A percentile compares a stretch with the other conserved stretches of the same genome.
phyloP scores from a whole-genome alignment of 2,888 invertebrate species.

The Bombylius discolor region DNA sequence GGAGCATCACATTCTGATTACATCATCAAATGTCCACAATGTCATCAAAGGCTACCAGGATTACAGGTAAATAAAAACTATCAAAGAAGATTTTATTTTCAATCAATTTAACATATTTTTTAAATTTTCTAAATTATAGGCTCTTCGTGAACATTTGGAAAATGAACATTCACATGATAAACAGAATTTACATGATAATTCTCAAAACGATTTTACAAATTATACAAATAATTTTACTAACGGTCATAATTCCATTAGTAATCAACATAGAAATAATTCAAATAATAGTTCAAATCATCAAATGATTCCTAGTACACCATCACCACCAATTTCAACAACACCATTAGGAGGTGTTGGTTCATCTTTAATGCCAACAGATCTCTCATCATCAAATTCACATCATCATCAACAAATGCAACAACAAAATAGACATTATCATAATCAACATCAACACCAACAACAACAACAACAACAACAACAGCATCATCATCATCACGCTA shows the following conservation, averaged over 20 bases:
- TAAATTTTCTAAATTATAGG: constrained; percentile 19
- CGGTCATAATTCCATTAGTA: constrained; percentile 9
- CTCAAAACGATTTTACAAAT: constrained; percentile 9
- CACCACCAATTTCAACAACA: constrained; percentile 12
- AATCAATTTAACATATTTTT: neutral
- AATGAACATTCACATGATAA: constrained; percentile 34
- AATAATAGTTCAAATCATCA: constrained; percentile 4
- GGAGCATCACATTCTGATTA: constrained; percentile 26
- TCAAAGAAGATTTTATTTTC: neutral
- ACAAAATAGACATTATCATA: neutral
- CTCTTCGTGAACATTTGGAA: constrained; percentile 39
- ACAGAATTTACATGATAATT: constrained; percentile 20
- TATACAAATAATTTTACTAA: constrained; percentile 10
- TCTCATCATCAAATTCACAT: constrained; percentile 4
- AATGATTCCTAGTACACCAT: constrained; percentile 10
- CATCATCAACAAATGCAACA: constrained; percentile 1
- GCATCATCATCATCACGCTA: constrained; percentile 15
- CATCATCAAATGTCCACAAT: constrained; percentile 38
- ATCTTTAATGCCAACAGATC: neutral
- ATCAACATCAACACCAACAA: neutral
- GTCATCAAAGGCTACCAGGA: constrained; percentile 35
- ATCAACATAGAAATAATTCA: constrained; percentile 6
- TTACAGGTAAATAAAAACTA: constrained; percentile 26
- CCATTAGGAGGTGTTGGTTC: constrained; percentile 6
- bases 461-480: constrained; percentile 10